A percentile compares a stretch with the other conserved stretches of the same genome.
Evolutionary conservation across 2,888 invertebrate genomes (phyloP).

Genomic region (Pammene fasciana): DNA sequence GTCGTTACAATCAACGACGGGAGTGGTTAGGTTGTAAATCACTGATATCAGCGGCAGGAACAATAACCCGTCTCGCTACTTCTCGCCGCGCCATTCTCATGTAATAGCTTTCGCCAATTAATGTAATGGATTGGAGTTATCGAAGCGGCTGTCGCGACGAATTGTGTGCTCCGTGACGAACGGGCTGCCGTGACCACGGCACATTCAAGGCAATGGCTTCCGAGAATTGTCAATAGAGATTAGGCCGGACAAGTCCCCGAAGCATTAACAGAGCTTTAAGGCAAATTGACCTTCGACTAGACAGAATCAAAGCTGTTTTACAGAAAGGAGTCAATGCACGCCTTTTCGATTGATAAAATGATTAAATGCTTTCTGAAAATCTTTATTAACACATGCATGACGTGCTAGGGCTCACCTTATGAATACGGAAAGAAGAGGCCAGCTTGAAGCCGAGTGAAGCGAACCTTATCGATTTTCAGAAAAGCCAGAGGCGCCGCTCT

Average conservation of each 20-base stretch:
- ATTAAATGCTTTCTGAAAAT: slow-evolving; percentile 9
- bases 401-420: slow-evolving; percentile 33
- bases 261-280: slow-evolving; percentile 31
- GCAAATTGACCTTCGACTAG: slow-evolving; percentile 31
- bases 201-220: slow-evolving; percentile 41
- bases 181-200: slow-evolving; percentile 40
- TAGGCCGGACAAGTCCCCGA: slow-evolving; percentile 36
- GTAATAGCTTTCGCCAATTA: slow-evolving; percentile 37
- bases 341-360: neutral
- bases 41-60: slow-evolving; percentile 50
- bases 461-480: slow-evolving; percentile 62
- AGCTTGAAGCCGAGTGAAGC: slow-evolving; percentile 42
- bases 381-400: slow-evolving; percentile 30
- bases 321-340: neutral
- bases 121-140: slow-evolving; percentile 34
- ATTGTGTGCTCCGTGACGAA: slow-evolving; percentile 27
- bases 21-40: slow-evolving; percentile 53
- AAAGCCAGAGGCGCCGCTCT: slow-evolving; percentile 36
- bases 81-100: slow-evolving; percentile 28
- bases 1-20: slow-evolving; percentile 50
- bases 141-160: slow-evolving; percentile 22
- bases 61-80: slow-evolving; percentile 47
- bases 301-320: slow-evolving; percentile 18
- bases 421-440: slow-evolving; percentile 39
- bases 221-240: slow-evolving; percentile 44